Conservation (phyloP, 2,113 vertebrate species). For the Sisor rabdophorus region DNA sequence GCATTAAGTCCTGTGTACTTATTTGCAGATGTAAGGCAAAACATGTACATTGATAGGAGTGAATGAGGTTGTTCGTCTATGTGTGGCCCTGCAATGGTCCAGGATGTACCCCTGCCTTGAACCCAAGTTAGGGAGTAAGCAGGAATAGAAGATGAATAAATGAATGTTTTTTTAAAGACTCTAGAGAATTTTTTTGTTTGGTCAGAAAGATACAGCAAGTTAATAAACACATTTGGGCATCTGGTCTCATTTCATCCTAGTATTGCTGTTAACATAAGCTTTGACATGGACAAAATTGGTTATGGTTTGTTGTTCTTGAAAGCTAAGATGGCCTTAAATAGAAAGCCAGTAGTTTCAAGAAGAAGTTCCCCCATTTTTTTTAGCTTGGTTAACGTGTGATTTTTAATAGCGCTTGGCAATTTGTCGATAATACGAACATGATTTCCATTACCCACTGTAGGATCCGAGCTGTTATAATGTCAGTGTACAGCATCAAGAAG, state of each 20-base stretch:
- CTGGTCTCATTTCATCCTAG: neutral
- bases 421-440: too few relatives aligned
- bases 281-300: neutral
- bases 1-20: neutral
- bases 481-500: too few relatives aligned
- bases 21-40: too few relatives aligned
- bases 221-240: neutral
- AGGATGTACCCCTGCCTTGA: too few relatives aligned
- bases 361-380: neutral
- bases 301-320: neutral
- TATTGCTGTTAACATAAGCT: neutral
- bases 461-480: too few relatives aligned
- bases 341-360: neutral
- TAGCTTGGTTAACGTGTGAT: constrained; percentile 3
- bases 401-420: too few relatives aligned
- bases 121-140: too few relatives aligned
- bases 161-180: neutral
- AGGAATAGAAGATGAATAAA: too few relatives aligned
- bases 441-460: too few relatives aligned
- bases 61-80: too few relatives aligned
- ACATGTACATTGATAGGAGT: too few relatives aligned
- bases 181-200: neutral
- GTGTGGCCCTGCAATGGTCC: too few relatives aligned
- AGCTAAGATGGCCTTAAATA: neutral
- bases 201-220: neutral